A percentile compares a stretch with the other conserved stretches of the same genome.
Conservation (phyloP, 2,797 vertebrate genomes). For the Falco cherrug region DNA sequence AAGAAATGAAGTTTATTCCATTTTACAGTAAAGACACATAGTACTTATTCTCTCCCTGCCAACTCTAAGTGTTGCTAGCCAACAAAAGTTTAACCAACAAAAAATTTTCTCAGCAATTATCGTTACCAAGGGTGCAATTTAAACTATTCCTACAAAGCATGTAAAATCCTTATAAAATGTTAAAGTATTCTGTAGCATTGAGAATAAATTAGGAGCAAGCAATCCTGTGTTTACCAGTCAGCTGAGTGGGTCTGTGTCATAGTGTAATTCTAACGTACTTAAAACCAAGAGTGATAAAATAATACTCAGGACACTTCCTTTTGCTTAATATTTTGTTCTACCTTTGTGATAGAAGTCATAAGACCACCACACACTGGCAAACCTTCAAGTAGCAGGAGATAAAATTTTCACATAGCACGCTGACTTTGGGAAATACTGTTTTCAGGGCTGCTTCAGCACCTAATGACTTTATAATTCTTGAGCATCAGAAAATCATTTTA, state of each 20-base stretch:
- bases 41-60: neutral
- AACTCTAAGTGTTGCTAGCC: neutral
- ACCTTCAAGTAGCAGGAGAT: neutral
- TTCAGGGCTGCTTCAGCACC: neutral
- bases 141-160: neutral
- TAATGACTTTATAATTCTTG: neutral
- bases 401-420: neutral
- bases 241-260: neutral
- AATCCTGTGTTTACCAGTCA: neutral
- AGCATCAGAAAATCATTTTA: neutral
- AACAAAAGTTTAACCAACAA: neutral
- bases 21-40: neutral
- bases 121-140: neutral
- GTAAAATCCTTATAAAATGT: neutral
- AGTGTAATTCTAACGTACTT: rapidly evolving
- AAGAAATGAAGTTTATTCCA: neutral
- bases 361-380: neutral
- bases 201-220: neutral
- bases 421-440: neutral
- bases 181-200: neutral
- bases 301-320: neutral
- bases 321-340: neutral
- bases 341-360: neutral
- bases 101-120: neutral
- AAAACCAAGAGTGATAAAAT: neutral